A percentile compares a stretch with the other conserved stretches of the same genome.
These are phyloP conservation scores for Scophthalmus maximus DNA, from an alignment of 2,113 vertebrate species.

Conservation along the genomic window DNA sequence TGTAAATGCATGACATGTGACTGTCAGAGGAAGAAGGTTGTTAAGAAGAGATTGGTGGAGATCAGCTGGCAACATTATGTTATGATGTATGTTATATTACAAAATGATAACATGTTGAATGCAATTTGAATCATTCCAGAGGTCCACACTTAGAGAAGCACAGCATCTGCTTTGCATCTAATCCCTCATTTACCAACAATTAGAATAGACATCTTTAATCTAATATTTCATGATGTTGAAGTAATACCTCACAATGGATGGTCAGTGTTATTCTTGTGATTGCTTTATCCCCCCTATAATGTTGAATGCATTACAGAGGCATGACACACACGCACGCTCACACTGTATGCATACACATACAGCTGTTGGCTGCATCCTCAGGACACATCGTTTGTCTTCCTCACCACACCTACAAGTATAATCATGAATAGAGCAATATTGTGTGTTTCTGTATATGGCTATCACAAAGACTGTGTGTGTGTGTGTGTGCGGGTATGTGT, in stretches of 20 bases:
- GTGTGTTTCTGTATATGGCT: neutral
- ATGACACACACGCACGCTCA: neutral
- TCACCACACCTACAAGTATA: neutral
- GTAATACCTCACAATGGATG: no score
- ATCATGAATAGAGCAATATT: neutral
- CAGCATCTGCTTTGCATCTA: constrained; percentile 15
- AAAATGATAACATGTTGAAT: no score
- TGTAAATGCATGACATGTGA: constrained; percentile 2
- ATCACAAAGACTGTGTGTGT: neutral
- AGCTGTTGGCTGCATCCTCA: neutral
- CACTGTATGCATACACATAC: neutral
- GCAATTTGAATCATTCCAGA: constrained; percentile 10
- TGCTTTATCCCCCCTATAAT: neutral
- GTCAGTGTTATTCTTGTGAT: neutral
- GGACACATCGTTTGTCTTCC: constrained; percentile 12
- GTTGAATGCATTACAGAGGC: neutral
- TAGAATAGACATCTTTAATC: neutral
- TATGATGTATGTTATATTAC: no score
- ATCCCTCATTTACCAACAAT: neutral
- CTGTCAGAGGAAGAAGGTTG: constrained; percentile 2
- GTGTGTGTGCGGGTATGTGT: neutral
- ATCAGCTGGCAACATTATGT: neutral
- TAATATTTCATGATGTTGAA: neutral
- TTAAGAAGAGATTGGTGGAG: constrained; percentile 5
- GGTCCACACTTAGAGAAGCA: neutral